Base-by-base conservation (phyloP, 1,140 invertebrate genomes). In the Ips typographus region DNA sequence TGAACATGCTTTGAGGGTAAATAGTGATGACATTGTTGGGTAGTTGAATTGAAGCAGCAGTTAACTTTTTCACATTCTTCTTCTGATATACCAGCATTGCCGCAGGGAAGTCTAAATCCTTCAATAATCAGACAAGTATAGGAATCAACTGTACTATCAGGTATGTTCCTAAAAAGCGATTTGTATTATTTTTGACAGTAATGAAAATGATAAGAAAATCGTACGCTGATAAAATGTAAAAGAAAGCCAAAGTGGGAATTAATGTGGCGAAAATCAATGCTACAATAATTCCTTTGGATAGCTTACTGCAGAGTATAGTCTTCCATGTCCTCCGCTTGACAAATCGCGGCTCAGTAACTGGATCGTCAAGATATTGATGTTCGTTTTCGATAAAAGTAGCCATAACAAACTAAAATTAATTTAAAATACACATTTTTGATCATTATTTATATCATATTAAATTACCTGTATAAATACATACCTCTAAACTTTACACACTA, bases 21-120 rank as follows among this genome's bases (percentile, higher is more conserved):
- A 69, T 62, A 75, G 65, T 78, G 77, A 61, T 75, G 76, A 71
- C 77, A 78, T 39, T 47, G 38, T 22, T 71, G 40, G 3, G 70
- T 73, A 2, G 67, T 68, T 38, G 43, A 65, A 56, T 78, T 76
- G 70, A 57, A 78, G 65, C 77, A 79, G 56, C 77, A 78, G 8
- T 58, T 37, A 37, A 74, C 57, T 4, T 56, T 42, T 7, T 40
- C 52, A 70, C 77, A 79, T n/a, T 74, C 65, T 5, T 55, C 55
- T 43, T 53, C 37, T 4, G 38, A 71, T 42, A 76, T 71, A 42
- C 74, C 71, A 0, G 57, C 41, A 51, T 60, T 64, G 47, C 77
- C 77, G 71, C 77, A 79, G 6, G 62, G 41, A 22, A 79, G 67
- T 65, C 75, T 68, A 51, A 72, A 79, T 39, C 43, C 72, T 41